These are phyloP conservation scores for Lepus oiostolus DNA, from an alignment of 2,797 vertebrate species.

Conservation along the genomic window DNA sequence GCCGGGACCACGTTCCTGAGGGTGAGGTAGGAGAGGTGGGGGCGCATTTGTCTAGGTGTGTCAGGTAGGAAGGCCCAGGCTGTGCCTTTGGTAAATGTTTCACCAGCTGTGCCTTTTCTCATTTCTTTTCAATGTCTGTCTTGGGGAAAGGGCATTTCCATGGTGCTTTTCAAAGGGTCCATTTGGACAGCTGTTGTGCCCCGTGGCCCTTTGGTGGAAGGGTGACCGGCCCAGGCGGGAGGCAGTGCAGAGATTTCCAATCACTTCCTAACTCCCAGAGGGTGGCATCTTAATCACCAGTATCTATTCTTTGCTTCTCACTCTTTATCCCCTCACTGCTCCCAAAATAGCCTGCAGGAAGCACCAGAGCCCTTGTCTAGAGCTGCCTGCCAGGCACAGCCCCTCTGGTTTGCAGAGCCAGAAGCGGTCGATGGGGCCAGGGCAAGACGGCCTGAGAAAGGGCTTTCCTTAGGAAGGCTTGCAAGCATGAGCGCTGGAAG, in stretches of 20 bases:
- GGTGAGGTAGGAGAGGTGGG: neutral
- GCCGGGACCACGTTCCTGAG: constrained; percentile 64
- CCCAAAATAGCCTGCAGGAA: neutral
- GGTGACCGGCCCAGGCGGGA: neutral
- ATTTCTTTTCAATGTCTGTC: constrained; percentile 46
- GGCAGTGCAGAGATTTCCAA: neutral
- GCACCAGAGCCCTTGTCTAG: neutral
- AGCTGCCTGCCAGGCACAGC: neutral
- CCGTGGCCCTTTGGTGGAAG: neutral
- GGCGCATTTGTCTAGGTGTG: constrained; percentile 53
- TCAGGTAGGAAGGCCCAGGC: constrained; percentile 64
- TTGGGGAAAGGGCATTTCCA: constrained; percentile 57
- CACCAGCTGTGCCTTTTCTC: constrained; percentile 65
- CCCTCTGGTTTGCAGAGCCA: neutral
- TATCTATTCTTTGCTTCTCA: neutral
- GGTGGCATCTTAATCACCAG: neutral
- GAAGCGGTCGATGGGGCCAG: neutral
- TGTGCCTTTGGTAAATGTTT: constrained; percentile 77
- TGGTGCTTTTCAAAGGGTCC: constrained; percentile 1
- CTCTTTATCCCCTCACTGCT: neutral
- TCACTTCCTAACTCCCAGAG: neutral
- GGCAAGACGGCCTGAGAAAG: neutral
- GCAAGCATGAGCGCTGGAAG: neutral
- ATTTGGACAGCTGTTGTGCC: neutral
- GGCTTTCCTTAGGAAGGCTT: no score